Evolutionary conservation across 2,888 invertebrate genomes (phyloP), one percentile per base, ranked within the genome.

Genomic region (Osmoderma eremita): DNA sequence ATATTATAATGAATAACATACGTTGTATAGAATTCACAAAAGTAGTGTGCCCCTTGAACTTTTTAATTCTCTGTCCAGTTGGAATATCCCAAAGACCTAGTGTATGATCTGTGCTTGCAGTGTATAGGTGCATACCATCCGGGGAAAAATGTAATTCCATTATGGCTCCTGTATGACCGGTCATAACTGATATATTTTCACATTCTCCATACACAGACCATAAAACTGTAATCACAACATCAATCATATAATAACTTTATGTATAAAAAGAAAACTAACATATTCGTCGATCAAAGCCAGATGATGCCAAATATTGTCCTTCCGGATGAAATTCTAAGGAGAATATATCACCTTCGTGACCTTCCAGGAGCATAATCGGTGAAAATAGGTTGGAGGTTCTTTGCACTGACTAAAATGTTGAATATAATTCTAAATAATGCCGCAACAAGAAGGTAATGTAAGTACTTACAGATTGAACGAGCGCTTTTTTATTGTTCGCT

Each of bases 181-280:
- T 88, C 88, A 99, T 89, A 17, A 93, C 90, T 76, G 95, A 93
- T 72, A 97, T 90, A 81, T 99, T 99, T 78, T 98, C 97, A 83
- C 99, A 99, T 79, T 99, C 97, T 0, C 96, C 98, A 78, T 96
- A 97, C 0, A 97, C 96, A 80, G 92, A 94, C 99, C 99, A 99
- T 71, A 99, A 83, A 81, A 90, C 93, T 93, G 79, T 64, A 85
- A 84, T 84, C 18, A 24, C 42, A 30, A 6, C 30, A 18, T 1
- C 22, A 17, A n/a, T 42, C 54, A 30, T 38, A 51, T 42, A 49
- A 49, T 17, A 50, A 18, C 8, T 49, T 3, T 10, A 22, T n/a
- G 36, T 50, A n/a, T 18, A 51, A 18, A 51, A 39, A 12, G 3
- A 8, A 17, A 63, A 86, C 92, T 87, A 86, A 97, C 97, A 94